Evolutionary conservation across 2,113 vertebrate genomes (phyloP), one percentile per base, ranked within the genome.

Genomic region (Orycteropus afer): DNA sequence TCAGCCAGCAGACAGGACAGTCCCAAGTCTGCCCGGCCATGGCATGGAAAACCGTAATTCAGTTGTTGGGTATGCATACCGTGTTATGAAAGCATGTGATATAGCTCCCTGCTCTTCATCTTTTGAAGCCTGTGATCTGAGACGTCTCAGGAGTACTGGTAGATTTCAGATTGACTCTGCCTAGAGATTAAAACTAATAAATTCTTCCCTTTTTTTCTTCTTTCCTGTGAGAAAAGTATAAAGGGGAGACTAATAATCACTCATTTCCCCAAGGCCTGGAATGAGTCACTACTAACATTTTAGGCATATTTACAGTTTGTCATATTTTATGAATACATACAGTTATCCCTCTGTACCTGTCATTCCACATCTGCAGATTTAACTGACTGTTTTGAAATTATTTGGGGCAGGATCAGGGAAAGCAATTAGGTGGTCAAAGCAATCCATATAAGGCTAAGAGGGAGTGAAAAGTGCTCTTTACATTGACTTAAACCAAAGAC

Each of bases 271-370:
- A 80, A 95, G 34, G 83, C 47, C 34, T 59, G 76, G 76, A 55
- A 71, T 95, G 45, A 79, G 61, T 83, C 61, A 69, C 17, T 71
- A 10, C 59, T 77, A 89, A 86, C 25, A 55, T 91, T 79, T 96
- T 55, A 65, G 61, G 89, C n/a, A 45, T 73, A 51, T 49, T 80
- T 89, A 23, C 3, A 89, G 67, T 8, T 92, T 81, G n/a, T 55
- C 40, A 73, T 49, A 73, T 73, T 85, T 77, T 55, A 78, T 92
- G n/a, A 87, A 59, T 67, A 9, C 6, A 37, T 49, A 61, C 13
- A 63, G 27, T 32, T 32, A 32, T 29, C 34, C 11, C 32, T 3
- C 27, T 63, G 20, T 65, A 15, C 34, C 63, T 18, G 20, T 34
- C 29, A 32, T 65, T 63, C 29, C 32, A 27, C 9, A 63, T 63